Evolutionary conservation across 2,888 invertebrate species (phyloP).

Genomic region (Gastrophysa polygoni): DNA sequence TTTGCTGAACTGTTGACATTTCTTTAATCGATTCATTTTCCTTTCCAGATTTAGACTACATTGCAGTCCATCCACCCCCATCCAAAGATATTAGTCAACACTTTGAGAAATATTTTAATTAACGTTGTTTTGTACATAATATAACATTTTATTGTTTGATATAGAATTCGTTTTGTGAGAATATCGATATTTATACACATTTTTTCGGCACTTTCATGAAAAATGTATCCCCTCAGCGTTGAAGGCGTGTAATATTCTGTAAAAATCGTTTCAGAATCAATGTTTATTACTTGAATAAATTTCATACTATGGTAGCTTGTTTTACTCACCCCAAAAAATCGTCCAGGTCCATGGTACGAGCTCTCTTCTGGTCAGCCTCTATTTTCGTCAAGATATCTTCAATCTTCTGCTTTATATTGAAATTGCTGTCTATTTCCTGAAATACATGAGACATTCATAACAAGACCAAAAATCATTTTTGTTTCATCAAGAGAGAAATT

Average conservation of each 20-base stretch:
- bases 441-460: slow-evolving; percentile 47
- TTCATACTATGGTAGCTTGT: slow-evolving; percentile 23
- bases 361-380: slow-evolving; percentile 77
- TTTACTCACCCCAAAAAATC: slow-evolving; percentile 80
- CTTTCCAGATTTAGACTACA: slow-evolving; percentile 4
- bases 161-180: slow-evolving; percentile 19
- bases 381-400: slow-evolving; percentile 72
- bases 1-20: no score
- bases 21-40: neutral
- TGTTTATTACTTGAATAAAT: slow-evolving; percentile 31
- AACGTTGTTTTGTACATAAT: neutral
- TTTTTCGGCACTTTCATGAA: slow-evolving; percentile 59
- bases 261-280: slow-evolving; percentile 37
- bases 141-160: slow-evolving; percentile 17
- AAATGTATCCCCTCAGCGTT: slow-evolving; percentile 95
- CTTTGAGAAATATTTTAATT: neutral
- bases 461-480: neutral
- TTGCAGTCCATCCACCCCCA: neutral
- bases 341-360: slow-evolving; percentile 94
- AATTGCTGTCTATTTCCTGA: slow-evolving; percentile 76
- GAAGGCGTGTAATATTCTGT: slow-evolving; percentile 65
- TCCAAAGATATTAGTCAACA: slow-evolving; percentile 33
- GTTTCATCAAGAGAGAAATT: neutral
- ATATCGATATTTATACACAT: slow-evolving; percentile 21
- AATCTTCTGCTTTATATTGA: slow-evolving; percentile 83